phyloP scores from a whole-genome alignment of 2,113 vertebrate species.

The Alaudala cheleensis region DNA sequence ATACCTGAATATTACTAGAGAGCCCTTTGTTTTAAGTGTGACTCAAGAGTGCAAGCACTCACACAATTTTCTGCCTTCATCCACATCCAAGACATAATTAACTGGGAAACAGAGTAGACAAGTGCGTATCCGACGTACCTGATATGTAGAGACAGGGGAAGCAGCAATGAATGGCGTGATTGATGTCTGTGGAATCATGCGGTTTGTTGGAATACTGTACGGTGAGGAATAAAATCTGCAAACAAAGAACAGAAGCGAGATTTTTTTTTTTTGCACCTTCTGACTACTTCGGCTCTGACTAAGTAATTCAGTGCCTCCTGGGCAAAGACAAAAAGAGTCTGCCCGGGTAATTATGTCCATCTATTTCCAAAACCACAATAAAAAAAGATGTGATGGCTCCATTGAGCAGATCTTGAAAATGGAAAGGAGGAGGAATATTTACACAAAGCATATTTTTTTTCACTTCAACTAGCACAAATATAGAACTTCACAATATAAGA shows the following conservation, averaged over 20 bases:
- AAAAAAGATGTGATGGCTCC: constrained; percentile 9
- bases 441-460: constrained; percentile 31
- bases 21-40: neutral
- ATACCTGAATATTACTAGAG: neutral
- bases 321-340: constrained; percentile 3
- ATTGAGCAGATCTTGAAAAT: constrained; percentile 22
- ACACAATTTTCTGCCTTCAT: neutral
- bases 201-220: constrained; percentile 98
- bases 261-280: constrained; percentile 61
- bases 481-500: neutral
- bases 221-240: constrained; percentile 97
- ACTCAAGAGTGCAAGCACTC: neutral
- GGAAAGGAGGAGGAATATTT: constrained; percentile 57
- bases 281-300: neutral
- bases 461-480: constrained; percentile 47
- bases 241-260: constrained; percentile 73
- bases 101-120: constrained; percentile 6
- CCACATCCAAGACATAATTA: constrained; percentile 23
- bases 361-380: constrained; percentile 30
- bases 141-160: constrained; percentile 97
- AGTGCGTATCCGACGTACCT: constrained; percentile 80
- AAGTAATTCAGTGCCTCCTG: constrained; percentile 10
- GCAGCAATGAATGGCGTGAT: constrained; percentile 98
- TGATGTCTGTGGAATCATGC: constrained; percentile 98
- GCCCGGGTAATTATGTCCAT: constrained; percentile 13